phyloP scores from a whole-genome alignment of 2,113 vertebrate species.

The Puma concolor region DNA sequence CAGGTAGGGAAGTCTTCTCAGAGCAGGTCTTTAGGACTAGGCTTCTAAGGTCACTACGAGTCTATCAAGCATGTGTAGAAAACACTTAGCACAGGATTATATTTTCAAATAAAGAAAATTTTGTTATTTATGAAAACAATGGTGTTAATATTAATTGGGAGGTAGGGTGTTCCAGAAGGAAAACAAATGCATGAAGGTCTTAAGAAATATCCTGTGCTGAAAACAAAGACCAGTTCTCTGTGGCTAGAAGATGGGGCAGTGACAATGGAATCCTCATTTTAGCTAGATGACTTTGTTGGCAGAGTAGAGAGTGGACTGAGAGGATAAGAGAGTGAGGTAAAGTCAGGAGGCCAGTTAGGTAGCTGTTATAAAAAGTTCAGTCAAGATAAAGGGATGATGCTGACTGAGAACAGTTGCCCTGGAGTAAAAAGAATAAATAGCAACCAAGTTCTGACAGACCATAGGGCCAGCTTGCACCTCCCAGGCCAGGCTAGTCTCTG shows the following conservation, averaged over 20 bases:
- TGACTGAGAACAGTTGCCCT: background rate
- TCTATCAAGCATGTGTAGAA: background rate
- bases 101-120: conserved; percentile 23
- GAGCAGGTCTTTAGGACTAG: background rate
- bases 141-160: background rate
- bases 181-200: background rate
- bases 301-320: background rate
- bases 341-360: background rate
- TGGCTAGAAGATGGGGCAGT: background rate
- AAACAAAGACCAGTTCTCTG: background rate
- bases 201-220: background rate
- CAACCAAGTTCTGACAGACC: background rate
- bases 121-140: background rate
- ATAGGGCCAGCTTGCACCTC: background rate
- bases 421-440: background rate
- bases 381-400: background rate
- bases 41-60: background rate
- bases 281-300: background rate
- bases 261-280: background rate
- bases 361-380: background rate
- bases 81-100: background rate
- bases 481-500: background rate
- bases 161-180: background rate
- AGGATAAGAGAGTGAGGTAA: background rate
- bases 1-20: background rate